Percentiles rank a stretch among this genome's conserved stretches.
These are phyloP conservation scores for Anableps anableps DNA, from an alignment of 2,797 vertebrate genomes.

Conservation along the genomic window DNA sequence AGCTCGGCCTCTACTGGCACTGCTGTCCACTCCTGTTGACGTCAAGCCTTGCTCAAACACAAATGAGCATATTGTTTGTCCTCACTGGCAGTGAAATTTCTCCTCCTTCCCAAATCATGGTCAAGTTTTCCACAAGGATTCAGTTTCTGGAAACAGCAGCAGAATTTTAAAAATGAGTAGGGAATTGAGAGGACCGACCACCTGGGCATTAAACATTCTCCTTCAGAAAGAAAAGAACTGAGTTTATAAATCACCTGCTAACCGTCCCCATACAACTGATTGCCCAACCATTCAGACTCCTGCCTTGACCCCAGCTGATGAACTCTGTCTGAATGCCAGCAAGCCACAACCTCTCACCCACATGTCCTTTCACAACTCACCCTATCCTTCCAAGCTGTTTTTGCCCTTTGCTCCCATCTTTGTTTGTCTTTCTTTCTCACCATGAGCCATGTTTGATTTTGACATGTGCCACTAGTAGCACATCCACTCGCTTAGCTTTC, in stretches of 20 bases:
- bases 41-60: slow-evolving; percentile 67
- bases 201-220: not conserved
- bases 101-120: slow-evolving; percentile 45
- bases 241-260: slow-evolving; percentile 12
- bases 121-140: slow-evolving; percentile 60
- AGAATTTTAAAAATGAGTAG: slow-evolving; percentile 27
- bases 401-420: slow-evolving; percentile 62
- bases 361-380: slow-evolving; percentile 33
- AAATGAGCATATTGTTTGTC: slow-evolving; percentile 72
- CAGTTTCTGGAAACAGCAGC: slow-evolving; percentile 49
- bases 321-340: slow-evolving; percentile 42
- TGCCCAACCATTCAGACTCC: slow-evolving; percentile 26
- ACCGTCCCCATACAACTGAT: not conserved
- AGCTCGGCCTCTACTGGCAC: slow-evolving; percentile 46
- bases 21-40: slow-evolving; percentile 60
- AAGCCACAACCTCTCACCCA: slow-evolving; percentile 40
- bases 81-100: slow-evolving; percentile 56
- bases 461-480: slow-evolving; percentile 46
- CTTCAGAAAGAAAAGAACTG: slow-evolving; percentile 13
- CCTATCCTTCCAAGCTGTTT: slow-evolving; percentile 56
- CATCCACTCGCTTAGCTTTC: slow-evolving; percentile 49
- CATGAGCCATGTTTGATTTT: slow-evolving; percentile 58
- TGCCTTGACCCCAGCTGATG: slow-evolving; percentile 51
- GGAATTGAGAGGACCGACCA: slow-evolving; percentile 2
- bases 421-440: slow-evolving; percentile 67